Conservation (phyloP, 2,888 invertebrate species). For the Tyria jacobaeae region DNA sequence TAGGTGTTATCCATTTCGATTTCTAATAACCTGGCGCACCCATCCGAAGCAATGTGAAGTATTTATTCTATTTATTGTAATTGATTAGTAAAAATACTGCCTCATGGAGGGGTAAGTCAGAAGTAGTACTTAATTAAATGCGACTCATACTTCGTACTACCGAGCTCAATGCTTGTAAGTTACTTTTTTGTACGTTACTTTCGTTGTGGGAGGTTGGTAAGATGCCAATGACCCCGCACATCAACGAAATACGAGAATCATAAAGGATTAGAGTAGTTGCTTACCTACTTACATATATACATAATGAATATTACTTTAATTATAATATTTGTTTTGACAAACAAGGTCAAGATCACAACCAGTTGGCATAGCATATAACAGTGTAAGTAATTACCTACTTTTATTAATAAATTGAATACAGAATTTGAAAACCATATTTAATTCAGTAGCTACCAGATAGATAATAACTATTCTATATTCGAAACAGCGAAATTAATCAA, state of each 20-base stretch:
- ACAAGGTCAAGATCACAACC: too few relatives aligned
- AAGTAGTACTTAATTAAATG: background rate
- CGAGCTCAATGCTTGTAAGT: background rate
- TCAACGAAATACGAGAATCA: slow-evolving; percentile 45
- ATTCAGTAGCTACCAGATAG: background rate
- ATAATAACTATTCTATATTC: background rate
- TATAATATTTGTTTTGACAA: too few relatives aligned
- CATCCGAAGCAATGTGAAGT: too few relatives aligned
- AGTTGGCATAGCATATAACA: too few relatives aligned
- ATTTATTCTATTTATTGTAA: too few relatives aligned
- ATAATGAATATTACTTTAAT: background rate
- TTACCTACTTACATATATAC: slow-evolving; percentile 14
- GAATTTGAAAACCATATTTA: background rate
- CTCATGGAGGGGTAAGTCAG: background rate
- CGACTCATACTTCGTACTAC: background rate
- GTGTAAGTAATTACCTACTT: too few relatives aligned
- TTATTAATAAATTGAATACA: background rate
- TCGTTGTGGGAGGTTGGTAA: slow-evolving; percentile 66
- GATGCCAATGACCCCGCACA: slow-evolving; percentile 69
- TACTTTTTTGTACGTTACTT: slow-evolving; percentile 38
- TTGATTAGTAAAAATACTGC: background rate
- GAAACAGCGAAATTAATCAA: background rate
- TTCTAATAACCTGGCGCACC: too few relatives aligned
- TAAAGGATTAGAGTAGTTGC: slow-evolving; percentile 12
- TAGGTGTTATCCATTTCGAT: too few relatives aligned